Evolutionary conservation across 1,140 invertebrate genomes (phyloP), one percentile per base, ranked within the genome.

Genomic region (Drosophila nannoptera): DNA sequence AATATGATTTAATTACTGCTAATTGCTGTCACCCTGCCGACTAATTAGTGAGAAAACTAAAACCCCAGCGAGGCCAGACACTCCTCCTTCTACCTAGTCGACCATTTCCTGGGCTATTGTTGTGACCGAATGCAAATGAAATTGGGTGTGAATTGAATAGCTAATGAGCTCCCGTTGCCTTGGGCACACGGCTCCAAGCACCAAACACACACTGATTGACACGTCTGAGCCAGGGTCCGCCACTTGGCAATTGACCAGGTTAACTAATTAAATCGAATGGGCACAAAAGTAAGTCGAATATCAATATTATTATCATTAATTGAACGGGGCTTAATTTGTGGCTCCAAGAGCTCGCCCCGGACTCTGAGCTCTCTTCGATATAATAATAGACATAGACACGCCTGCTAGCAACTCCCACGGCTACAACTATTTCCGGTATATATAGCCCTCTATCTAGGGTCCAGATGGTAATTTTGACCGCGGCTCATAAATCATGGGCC

Each of bases 1-100:
- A 81, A 84, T 75, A 81, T 86, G 74, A 86, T 75, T 84, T 77
- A 86, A 86, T 86, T 84, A 84, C 70, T 71, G 61, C 81, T 75
- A 77, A 84, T 86, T 80, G 73, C 76, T 54, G 48, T 36, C n/a
- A n/a, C 40, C 64, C 49, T 22, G 22, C 22, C 42, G 52, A 67
- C 71, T 84, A 86, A 84, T 84, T 81, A 84, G 77, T 74, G 73
- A 12, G 1, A 43, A 43, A 7, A 43, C 40, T 32, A 60, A 53
- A 36, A 45, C 31, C 32, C 38, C 31, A 16, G 42, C 14, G 9
- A 55, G 22, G 14, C 7, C 36, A 4, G 29, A 7, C 12, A 7
- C 14, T 22, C 33, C 9, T 46, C 16, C n/a, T 29, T 35, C 14
- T 35, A 49, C 0, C n/a, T n/a, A 9, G 16, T 22, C 1, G 4